Evolutionary conservation across 2,797 vertebrate genomes (phyloP).

Genomic region (Potorous gilbertii): DNA sequence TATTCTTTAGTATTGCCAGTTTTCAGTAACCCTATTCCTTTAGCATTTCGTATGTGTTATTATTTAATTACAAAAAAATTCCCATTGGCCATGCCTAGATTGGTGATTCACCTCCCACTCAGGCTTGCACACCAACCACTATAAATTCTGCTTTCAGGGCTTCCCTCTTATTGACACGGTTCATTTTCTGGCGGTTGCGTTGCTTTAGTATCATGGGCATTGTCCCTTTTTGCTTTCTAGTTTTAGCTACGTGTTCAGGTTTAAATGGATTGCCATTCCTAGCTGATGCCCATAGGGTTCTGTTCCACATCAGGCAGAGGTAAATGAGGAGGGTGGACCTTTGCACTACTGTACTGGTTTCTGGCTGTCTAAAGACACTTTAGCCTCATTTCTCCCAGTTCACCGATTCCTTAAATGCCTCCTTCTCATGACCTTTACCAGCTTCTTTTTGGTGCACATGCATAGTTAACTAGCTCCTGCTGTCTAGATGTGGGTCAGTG

Average conservation of each 20-base stretch:
- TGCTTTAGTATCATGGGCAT: neutral
- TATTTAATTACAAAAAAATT: neutral
- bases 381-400: constrained; percentile 62
- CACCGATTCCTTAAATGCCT: constrained; percentile 46
- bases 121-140: neutral
- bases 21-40: neutral
- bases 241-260: constrained; percentile 16
- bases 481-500: constrained; percentile 65
- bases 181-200: neutral
- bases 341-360: constrained; percentile 29
- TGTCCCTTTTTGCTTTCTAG: constrained; percentile 4
- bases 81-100: neutral
- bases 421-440: constrained; percentile 55
- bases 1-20: neutral
- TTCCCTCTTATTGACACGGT: neutral
- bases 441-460: constrained; percentile 37
- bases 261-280: constrained; percentile 11
- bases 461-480: constrained; percentile 54
- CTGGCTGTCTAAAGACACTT: constrained; percentile 14
- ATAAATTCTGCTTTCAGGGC: neutral
- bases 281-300: neutral
- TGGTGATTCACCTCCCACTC: neutral
- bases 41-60: neutral
- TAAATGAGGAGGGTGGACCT: neutral
- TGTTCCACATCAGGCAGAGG: neutral